Base-by-base conservation (phyloP, 2,797 vertebrate species). In the Champsocephalus esox region DNA sequence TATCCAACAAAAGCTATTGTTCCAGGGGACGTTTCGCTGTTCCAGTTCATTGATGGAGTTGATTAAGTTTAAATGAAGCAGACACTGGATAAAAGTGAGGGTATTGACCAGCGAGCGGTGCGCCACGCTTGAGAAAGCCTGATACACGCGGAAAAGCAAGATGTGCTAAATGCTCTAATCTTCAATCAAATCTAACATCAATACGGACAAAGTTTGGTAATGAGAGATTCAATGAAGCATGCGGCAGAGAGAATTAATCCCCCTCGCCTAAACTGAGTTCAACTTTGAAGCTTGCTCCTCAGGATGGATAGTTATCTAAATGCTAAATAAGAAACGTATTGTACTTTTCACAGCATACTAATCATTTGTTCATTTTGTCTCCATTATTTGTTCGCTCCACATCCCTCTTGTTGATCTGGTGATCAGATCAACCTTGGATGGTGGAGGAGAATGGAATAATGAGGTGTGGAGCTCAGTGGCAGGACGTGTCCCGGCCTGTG, bases 51-150 rank as follows among this genome's bases (percentile, higher is more conserved):
- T 99, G 98, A 97, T 96, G 96, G 97, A 98, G 97, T 98, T 99
- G 98, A 99, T 99, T 97, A 99, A 98, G 97, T 98, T 99, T 99
- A 99, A 99, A 99, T 99, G 98, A 99, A 99, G 97, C 98, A 97
- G 97, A 97, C 97, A 96, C 94, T 93, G 96, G 97, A 98, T 99
- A 96, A 99, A 99, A 99, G 97, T 97, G 94, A 96, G 96, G 95
- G 96, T 98, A 98, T 97, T 99, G 98, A 99, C 97, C 97, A 98
- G 95, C 94, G 92, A 94, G 96, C 95, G 89, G 93, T 52, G 91
- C 68, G 94, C 94, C 89, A 93, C 84, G 96, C 96, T 96, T 96
- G 96, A 97, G 96, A 98, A 96, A 96, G 95, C 95, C 96, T 93
- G 96, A 96, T 96, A 97, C 97, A 97, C 91, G 96, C 95, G 96